Evolutionary conservation across 2,888 invertebrate genomes (phyloP), one percentile per base, ranked within the genome.

Genomic region (Lottia scabra): DNA sequence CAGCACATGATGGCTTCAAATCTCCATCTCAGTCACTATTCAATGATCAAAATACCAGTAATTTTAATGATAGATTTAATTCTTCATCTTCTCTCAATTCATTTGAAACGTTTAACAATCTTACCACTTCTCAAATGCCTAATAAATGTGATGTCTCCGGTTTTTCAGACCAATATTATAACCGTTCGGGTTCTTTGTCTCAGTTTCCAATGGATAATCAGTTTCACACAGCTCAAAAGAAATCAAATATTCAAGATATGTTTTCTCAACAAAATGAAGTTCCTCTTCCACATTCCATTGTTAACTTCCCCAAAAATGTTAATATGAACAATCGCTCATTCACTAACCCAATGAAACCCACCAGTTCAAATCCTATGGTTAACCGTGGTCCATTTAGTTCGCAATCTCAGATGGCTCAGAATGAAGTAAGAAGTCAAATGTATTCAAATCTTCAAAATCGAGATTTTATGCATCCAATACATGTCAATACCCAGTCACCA

Each of bases 381-480:
- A 65, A 27, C 23, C 44, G 65, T 66, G 43, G 62, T n/a, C 65
- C 56, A 65, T 43, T 62, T 23, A 64, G 45, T 15, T 44, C 46
- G 27, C 65, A 66, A n/a, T 43, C 45, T 43, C 66, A 66, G 43
- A 43, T 19, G n/a, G 16, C 70, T 27, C 43, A 43, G 43, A 65
- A 66, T 65, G 65, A 43, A 65, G 70, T 65, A 13, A 56, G 23
- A 56, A 23, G 19, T 23, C 56, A 56, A 56, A 56, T 56, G 56
- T 56, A 56, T 56, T 56, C 56, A 19, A 56, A 56, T 56, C 19
- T 56, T 56, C 56, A 56, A 23, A 56, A 56, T 23, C 56, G 56
- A 15, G 67, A 71, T 48, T 67, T 71, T 63, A 71, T 71, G 71
- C 67, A 71, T 45, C 71, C 71, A 3, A 71, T 71, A 46, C 71